These are phyloP conservation scores for Camptogramma bilineatum DNA, from an alignment of 2,888 invertebrate genomes.

Conservation along the genomic window DNA sequence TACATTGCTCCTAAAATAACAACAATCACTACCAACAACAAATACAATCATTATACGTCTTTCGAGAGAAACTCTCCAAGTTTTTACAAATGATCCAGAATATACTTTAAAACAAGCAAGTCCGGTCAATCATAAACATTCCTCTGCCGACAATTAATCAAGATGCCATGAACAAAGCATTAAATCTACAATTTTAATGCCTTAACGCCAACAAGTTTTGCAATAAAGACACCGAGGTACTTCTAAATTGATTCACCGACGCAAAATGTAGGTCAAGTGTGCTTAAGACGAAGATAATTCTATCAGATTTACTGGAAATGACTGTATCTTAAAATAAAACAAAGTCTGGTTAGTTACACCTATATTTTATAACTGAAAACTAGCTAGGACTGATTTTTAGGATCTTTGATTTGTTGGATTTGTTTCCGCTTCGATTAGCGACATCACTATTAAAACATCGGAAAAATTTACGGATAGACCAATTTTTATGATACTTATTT, in stretches of 20 bases:
- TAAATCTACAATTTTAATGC: conserved; percentile 39
- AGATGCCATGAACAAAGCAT: conserved; percentile 26
- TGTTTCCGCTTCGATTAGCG: too few relatives aligned
- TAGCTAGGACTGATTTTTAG: too few relatives aligned
- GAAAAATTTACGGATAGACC: too few relatives aligned
- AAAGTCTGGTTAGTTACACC: too few relatives aligned
- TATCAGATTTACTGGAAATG: conserved; percentile 32
- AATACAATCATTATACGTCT: neutral
- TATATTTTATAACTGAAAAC: too few relatives aligned
- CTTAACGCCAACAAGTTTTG: conserved; percentile 37
- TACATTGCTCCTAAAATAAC: too few relatives aligned
- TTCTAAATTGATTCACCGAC: conserved; percentile 49
- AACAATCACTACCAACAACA: too few relatives aligned
- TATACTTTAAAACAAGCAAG: neutral
- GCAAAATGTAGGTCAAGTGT: conserved; percentile 50
- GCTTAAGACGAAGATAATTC: conserved; percentile 15
- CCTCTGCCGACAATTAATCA: conserved; percentile 25
- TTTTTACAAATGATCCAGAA: neutral
- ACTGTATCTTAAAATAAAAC: neutral
- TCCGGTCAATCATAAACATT: conserved; percentile 5
- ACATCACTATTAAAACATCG: too few relatives aligned
- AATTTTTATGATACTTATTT: too few relatives aligned
- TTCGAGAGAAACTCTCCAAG: neutral
- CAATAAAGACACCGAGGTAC: conserved; percentile 39
- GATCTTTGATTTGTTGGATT: too few relatives aligned